Evolutionary conservation across 2,797 vertebrate genomes (phyloP), one percentile per base, ranked within the genome.

Genomic region (Siniperca obscura): DNA sequence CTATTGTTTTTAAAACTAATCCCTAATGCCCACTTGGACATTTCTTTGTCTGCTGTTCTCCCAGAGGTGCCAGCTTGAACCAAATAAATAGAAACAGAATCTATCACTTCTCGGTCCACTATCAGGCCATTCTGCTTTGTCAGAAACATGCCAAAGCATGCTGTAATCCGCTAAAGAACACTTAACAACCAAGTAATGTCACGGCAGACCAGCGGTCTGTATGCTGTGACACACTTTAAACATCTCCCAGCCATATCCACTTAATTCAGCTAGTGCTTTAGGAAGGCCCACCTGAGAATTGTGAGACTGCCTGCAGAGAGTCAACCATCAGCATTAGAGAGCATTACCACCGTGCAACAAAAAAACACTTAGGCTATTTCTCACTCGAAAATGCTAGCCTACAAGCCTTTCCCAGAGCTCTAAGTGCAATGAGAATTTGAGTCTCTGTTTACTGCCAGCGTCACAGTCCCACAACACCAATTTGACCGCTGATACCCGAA

Each of bases 241-340:
- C 93, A 93, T 92, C 91, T 93, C 38, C 44, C 86, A 87, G 83
- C 90, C 85, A 89, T 78, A 93, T 86, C 88, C 93, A 94, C 92
- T 96, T 95, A 94, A 95, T 95, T 94, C 94, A 91, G 91, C 92
- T 86, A 86, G 93, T 92, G 90, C 91, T 93, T 83, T 84, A 69
- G 88, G 92, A 94, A 83, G 86, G 82, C 92, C 92, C 93, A 95
- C 93, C 93, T 93, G 95, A 95, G 94, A 95, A 92, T 94, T 90
- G 87, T 42, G 74, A 34, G 93, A 85, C 92, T 82, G 80, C 94
- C 95, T 88, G 93, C 90, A 64, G 94, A 91, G 95, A 95, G 89
- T 91, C 89, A 85, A 87, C 93, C 93, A 95, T 95, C 93, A 95
- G 93, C 93, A 94, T 95, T 95, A 95, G 87, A 92, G 93, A 92